These are phyloP conservation scores for Echinarachnius parma DNA, from an alignment of 53 echinoderm and acorn worm species.

Conservation along the genomic window DNA sequence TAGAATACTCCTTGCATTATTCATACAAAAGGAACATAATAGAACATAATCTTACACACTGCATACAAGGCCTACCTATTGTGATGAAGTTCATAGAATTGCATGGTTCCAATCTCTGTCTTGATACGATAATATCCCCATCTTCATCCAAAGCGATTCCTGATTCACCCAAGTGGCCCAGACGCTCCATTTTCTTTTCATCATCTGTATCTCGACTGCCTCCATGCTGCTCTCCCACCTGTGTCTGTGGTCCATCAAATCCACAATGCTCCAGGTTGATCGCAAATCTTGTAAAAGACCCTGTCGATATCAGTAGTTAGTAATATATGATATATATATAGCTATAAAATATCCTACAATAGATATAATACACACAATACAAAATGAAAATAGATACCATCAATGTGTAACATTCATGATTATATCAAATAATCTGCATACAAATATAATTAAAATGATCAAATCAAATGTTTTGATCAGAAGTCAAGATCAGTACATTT, in stretches of 20 bases:
- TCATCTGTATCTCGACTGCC: neutral
- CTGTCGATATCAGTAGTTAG: too few species aligned
- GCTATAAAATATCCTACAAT: too few species aligned
- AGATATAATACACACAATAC: too few species aligned
- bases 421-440: too few species aligned
- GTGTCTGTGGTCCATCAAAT: neutral
- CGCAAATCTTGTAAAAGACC: constrained; percentile 21
- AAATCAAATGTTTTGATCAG: too few species aligned
- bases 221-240: neutral
- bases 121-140: constrained; percentile 20
- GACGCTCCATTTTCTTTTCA: neutral
- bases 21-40: neutral
- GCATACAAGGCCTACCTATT: neutral
- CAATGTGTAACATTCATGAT: too few species aligned
- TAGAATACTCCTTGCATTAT: neutral
- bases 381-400: too few species aligned
- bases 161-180: neutral
- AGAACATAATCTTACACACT: too few species aligned
- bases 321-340: too few species aligned
- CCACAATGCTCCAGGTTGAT: neutral
- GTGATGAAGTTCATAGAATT: constrained; percentile 5
- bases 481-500: too few species aligned
- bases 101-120: neutral
- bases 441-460: too few species aligned
- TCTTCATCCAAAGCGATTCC: constrained; percentile 5